A percentile compares a stretch with the other conserved stretches of the same genome.
These are phyloP conservation scores for Chlorodrepanis virens DNA, from an alignment of 2,113 vertebrate genomes.

Conservation along the genomic window DNA sequence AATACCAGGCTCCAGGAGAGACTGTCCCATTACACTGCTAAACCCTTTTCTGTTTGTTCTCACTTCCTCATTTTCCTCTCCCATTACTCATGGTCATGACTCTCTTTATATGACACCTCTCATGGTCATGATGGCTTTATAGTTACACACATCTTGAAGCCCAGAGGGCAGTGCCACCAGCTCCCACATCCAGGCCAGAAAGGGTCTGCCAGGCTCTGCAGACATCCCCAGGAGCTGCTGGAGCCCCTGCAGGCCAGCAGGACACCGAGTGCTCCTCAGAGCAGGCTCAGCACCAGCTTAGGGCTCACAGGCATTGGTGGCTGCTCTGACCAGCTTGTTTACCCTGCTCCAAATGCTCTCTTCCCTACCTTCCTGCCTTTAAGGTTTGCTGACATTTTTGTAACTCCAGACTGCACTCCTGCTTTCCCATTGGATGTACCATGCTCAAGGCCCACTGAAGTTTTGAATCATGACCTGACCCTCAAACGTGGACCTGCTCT, in stretches of 20 bases:
- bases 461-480: neutral
- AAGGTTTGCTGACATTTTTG: neutral
- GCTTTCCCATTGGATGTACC: neutral
- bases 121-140: neutral
- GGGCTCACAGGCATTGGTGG: fast-evolving
- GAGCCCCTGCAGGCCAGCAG: neutral
- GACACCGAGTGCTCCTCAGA: neutral
- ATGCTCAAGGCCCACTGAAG: neutral
- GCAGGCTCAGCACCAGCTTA: neutral
- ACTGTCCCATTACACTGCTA: neutral
- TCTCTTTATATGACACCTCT: neutral
- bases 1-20: neutral
- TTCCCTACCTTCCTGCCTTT: neutral
- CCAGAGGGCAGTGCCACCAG: neutral
- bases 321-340: neutral
- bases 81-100: neutral
- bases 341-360: neutral
- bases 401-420: neutral
- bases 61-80: neutral
- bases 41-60: neutral
- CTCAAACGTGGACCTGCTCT: neutral
- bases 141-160: neutral
- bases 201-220: neutral
- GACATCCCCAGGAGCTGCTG: neutral
- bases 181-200: neutral